Conservation (phyloP, 2,113 vertebrate species). For the Phodopus roborovskii region DNA sequence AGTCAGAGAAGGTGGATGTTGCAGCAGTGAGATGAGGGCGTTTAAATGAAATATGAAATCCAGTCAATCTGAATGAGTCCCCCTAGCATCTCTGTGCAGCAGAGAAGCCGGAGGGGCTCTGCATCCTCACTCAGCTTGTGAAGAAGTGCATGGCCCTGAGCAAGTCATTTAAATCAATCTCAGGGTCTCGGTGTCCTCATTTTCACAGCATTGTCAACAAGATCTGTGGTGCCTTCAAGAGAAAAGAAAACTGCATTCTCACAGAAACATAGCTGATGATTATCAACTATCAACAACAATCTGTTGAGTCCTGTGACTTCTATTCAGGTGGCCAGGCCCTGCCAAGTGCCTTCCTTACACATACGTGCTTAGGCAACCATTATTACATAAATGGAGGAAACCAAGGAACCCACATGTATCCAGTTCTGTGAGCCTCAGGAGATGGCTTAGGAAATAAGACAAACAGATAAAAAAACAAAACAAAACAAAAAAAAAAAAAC, state of each 20-base stretch:
- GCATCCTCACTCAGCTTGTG: constrained; percentile 36
- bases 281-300: constrained; percentile 51
- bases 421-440: background rate
- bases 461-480: too few species aligned
- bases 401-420: background rate
- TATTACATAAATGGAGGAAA: constrained; percentile 27
- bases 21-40: constrained; percentile 51
- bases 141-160: constrained; percentile 38
- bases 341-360: constrained; percentile 27
- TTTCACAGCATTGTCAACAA: constrained; percentile 44
- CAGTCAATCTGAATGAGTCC: constrained; percentile 70
- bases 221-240: constrained; percentile 39
- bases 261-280: constrained; percentile 51
- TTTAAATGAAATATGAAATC: constrained; percentile 76
- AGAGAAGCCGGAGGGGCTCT: constrained; percentile 9
- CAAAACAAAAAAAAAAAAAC: too few species aligned
- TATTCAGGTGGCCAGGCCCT: background rate
- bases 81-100: constrained; percentile 38
- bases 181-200: constrained; percentile 26
- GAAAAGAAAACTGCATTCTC: constrained; percentile 41
- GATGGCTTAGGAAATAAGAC: background rate
- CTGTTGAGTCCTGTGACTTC: background rate
- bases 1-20: constrained; percentile 48
- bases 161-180: constrained; percentile 60
- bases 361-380: constrained; percentile 41